A percentile compares a stretch with the other conserved stretches of the same genome.
Conservation (phyloP, 2,797 vertebrate genomes). For the Loris lydekkerianus region DNA sequence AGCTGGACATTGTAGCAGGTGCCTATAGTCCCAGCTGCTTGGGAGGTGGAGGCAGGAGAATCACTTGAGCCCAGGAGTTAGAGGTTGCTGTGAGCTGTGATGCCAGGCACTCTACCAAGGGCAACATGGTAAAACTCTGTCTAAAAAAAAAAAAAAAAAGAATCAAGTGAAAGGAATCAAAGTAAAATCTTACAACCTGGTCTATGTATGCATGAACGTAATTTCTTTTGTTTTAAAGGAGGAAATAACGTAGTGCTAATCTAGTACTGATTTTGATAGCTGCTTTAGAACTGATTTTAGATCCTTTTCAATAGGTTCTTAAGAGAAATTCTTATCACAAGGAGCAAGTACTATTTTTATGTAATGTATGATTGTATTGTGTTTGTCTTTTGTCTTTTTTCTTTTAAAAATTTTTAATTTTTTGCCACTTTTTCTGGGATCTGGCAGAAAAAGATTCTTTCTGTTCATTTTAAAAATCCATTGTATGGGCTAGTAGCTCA, state of each 20-base stretch:
- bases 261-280: neutral
- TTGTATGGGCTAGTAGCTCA: too few relatives aligned
- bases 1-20: too few relatives aligned
- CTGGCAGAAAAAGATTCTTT: neutral
- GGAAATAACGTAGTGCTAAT: neutral
- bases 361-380: neutral
- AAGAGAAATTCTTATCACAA: constrained; percentile 46
- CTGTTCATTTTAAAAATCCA: neutral
- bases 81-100: too few relatives aligned
- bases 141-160: neutral
- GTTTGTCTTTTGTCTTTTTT: neutral
- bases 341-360: constrained; percentile 8
- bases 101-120: too few relatives aligned
- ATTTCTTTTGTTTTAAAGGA: constrained; percentile 45
- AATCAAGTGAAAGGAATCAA: neutral
- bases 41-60: too few relatives aligned
- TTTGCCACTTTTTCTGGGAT: neutral
- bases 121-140: too few relatives aligned
- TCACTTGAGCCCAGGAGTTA: too few relatives aligned
- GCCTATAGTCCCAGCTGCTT: too few relatives aligned
- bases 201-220: neutral
- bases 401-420: too few relatives aligned
- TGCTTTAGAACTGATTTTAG: neutral
- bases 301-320: constrained; percentile 49
- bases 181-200: constrained; percentile 15